Evolutionary conservation across 2,113 vertebrate species (phyloP), one percentile per base, ranked within the genome.

Genomic region (Hemiprocne comata): DNA sequence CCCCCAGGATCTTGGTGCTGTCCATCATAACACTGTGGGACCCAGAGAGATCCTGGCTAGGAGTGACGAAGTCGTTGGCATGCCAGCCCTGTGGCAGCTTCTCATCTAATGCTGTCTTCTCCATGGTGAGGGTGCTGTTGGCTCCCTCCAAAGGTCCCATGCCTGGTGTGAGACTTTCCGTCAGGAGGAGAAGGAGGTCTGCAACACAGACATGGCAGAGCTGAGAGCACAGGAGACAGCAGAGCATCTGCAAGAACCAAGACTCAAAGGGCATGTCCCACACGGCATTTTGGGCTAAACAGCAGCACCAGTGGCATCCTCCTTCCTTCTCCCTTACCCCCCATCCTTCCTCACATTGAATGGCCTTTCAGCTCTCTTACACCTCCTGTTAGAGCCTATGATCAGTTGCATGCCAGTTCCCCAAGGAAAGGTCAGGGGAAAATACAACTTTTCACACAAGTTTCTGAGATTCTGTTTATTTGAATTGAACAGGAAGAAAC

Each of bases 1-100:
- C 99, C 12, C 98, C 98, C 24, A 98, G 90, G 90, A 98, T 98
- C 90, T 99, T 99, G 94, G 99, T 99, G 96, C 99, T 97, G 96
- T 99, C 99, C 60, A 97, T 97, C 96, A 98, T 98, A 85, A 98
- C 90, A 79, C 98, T 98, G 61, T 69, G 97, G 40, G 98, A 98
- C 9, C 93, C 96, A 50, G 97, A 92, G 58, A 98, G 94, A 64
- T 96, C 97, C 36, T 89, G 95, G 84, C 96, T 98, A 42, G 97
- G 87, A 18, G 98, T 98, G 24, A 92, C 93, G 19, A 97, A 90
- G 86, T 85, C 94, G 31, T 95, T 95, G 55, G 92, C 38, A 10
- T 96, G 88, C 97, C 98, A 97, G 42, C 66, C 48, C 6, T 88
- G 92, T 24, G 87, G 42, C 31, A 96, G 80, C 16, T 92, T 91